A percentile compares a stretch with the other conserved stretches of the same genome.
Evolutionary conservation across 2,797 vertebrate genomes (phyloP).

Genomic region (Euphonia xanthogaster): DNA sequence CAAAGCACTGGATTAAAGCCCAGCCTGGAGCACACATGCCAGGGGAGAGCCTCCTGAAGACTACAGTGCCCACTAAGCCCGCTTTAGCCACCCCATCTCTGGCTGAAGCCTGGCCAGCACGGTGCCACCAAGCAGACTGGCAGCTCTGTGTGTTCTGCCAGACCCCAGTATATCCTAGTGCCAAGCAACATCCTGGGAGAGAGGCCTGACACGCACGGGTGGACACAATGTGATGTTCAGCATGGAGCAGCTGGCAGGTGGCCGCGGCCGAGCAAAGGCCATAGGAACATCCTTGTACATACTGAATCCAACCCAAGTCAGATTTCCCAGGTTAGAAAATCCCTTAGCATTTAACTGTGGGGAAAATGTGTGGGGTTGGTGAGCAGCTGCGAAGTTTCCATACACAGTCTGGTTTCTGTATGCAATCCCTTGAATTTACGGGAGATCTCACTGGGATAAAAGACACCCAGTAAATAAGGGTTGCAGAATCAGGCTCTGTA

Average conservation of each 20-base stretch:
- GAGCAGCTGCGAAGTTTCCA: neutral
- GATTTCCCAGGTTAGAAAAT: neutral
- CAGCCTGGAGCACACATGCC: neutral
- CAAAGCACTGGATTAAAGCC: neutral
- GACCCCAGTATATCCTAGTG: neutral
- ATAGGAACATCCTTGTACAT: fast-evolving
- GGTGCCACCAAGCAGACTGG: neutral
- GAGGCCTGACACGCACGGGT: neutral
- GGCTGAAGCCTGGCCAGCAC: neutral
- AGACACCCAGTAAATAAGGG: neutral
- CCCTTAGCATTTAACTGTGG: neutral
- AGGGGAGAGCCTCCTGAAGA: neutral
- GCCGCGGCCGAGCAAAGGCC: neutral
- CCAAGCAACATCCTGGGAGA: neutral
- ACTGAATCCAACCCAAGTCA: neutral
- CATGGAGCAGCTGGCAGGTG: neutral
- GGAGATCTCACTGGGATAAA: neutral
- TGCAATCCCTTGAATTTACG: neutral
- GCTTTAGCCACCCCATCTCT: neutral
- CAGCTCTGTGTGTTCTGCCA: neutral
- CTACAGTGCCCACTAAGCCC: fast-evolving
- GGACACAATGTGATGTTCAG: neutral
- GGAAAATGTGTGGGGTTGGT: neutral
- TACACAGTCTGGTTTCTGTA: neutral
- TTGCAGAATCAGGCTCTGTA: conserved; percentile 35